These are phyloP conservation scores for Phyllotis vaccarum DNA, from an alignment of 2,797 vertebrate species.

Conservation along the genomic window DNA sequence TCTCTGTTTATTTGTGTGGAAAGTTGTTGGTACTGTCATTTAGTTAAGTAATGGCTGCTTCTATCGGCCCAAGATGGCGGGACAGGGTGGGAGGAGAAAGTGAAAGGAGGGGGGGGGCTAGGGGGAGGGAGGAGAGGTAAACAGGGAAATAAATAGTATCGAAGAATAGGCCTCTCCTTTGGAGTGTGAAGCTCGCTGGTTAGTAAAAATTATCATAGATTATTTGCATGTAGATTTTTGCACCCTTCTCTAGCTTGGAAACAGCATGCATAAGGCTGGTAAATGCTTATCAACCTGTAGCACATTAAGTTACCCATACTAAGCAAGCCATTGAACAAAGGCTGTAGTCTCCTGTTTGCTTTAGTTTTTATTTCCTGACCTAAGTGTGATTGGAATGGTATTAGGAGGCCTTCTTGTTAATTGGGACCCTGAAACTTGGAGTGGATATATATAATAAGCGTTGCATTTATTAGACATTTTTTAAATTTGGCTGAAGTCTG, in stretches of 20 bases:
- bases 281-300: constrained; percentile 88
- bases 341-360: constrained; percentile 67
- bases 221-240: constrained; percentile 58
- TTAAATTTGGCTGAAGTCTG: constrained; percentile 62
- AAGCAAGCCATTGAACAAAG: constrained; percentile 86
- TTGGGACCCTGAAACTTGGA: constrained; percentile 64
- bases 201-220: constrained; percentile 32
- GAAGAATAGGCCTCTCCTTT: constrained; percentile 58
- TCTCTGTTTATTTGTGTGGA: constrained; percentile 83
- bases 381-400: constrained; percentile 31
- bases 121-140: constrained; percentile 85
- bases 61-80: constrained; percentile 94
- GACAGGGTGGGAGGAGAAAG: constrained; percentile 91
- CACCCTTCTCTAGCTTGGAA: constrained; percentile 70
- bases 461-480: constrained; percentile 44
- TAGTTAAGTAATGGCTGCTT: constrained; percentile 94
- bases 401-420: constrained; percentile 56
- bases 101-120: constrained; percentile 80
- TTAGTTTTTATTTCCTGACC: constrained; percentile 59
- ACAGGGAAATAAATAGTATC: constrained; percentile 87
- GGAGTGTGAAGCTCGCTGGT: constrained; percentile 52
- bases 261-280: constrained; percentile 65
- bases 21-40: constrained; percentile 91
- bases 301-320: constrained; percentile 81
- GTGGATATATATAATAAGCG: constrained; percentile 3